A percentile compares a stretch with the other conserved stretches of the same genome.
phyloP scores from a whole-genome alignment of 1,140 invertebrate genomes.

The Camponotus vicinus region DNA sequence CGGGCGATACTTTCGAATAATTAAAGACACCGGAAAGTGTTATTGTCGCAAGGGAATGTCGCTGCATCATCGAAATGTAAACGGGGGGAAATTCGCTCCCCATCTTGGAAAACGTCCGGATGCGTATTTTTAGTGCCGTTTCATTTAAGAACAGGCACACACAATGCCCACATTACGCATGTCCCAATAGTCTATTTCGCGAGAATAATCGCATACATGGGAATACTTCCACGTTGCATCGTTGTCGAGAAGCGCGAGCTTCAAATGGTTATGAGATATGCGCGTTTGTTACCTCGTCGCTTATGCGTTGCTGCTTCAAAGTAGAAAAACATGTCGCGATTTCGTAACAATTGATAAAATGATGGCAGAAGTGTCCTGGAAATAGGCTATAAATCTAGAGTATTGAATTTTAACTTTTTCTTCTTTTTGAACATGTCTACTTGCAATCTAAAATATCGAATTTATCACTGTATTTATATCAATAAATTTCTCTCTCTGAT shows the following conservation, averaged over 20 bases:
- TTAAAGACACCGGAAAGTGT: not conserved
- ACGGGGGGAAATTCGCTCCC: constrained; percentile 2
- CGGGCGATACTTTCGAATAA: not conserved
- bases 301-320: constrained; percentile 13
- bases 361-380: not conserved
- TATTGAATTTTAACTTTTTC: not conserved
- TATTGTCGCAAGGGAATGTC: not conserved
- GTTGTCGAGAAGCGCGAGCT: constrained; percentile 4
- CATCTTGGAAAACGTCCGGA: not conserved
- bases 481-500: not conserved
- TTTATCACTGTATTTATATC: not conserved
- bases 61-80: constrained; percentile 4
- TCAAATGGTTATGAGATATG: constrained; percentile 38
- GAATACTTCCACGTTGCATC: constrained; percentile 21
- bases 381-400: not conserved
- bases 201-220: constrained; percentile 48
- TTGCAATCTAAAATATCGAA: not conserved
- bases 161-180: not conserved
- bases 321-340: constrained; percentile 42
- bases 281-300: not conserved
- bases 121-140: constrained; percentile 11
- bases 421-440: no score
- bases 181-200: constrained; percentile 38
- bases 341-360: constrained; percentile 3
- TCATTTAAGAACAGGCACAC: constrained; percentile 21